Base-by-base conservation (phyloP, 1,140 invertebrate species). In the Drosophila trapezifrons region DNA sequence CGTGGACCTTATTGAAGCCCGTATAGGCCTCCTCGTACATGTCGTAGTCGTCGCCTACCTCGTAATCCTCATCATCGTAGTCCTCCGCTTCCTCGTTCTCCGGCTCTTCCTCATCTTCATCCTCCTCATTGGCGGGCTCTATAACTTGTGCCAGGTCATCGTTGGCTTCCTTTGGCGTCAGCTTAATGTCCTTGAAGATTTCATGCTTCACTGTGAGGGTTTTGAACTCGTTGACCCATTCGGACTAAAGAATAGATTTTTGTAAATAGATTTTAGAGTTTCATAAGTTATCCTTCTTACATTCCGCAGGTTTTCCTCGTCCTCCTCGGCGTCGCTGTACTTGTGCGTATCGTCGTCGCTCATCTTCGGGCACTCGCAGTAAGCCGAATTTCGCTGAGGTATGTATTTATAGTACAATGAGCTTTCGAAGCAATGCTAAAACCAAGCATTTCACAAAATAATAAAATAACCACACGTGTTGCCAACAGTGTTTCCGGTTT, bases 11-110 rank as follows among this genome's bases (percentile, higher is more conserved):
- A 83, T 91, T 72, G 22, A 67, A 82, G 75, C 91, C 91, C 56
- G 92, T 62, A 80, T 92, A 84, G 2, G 90, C 59, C 46, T 91
- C 83, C 40, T 92, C 87, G 45, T 92, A 91, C 9, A 92, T 84
- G 76, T 86, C 85, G 40, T 93, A 86, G 13, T 89, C 84, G 63
- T 91, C 79, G 37, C 86, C 66, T 4, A 79, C 70, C 15, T 91
- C 78, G n/a, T 80, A 82, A 29, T 90, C 76, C 9, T 86, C 76
- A 32, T 91, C 82, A 46, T 76, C 57, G 15, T 75, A 65, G 38
- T 70, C 35, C 37, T 75, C 45, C 0, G 38, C 42, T 1, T 66
- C 45, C 17, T 62, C 52, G 43, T 91, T 78, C 0, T 91, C 91
- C 7, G 77, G 59, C 65, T 63, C 73, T 22, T 70, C 67, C 15